Conservation (phyloP, 2,888 invertebrate species). For the Tubulanus polymorphus region DNA sequence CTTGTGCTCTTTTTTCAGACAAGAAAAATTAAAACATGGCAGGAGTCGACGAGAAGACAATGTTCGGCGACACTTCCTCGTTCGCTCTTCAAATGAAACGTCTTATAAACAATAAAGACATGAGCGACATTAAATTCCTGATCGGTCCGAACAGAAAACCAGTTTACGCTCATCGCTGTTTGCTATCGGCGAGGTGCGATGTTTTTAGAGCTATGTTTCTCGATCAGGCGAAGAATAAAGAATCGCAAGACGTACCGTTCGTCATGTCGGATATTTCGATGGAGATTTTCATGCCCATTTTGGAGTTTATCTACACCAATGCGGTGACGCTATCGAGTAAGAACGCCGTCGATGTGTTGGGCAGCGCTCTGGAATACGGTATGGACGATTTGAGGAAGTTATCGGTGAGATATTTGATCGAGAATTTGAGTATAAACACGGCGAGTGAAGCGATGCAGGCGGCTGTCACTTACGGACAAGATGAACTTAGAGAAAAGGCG, state of each 20-base stretch:
- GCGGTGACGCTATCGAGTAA: constrained; percentile 42
- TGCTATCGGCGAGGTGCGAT: constrained; percentile 43
- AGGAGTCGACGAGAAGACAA: constrained; percentile 30
- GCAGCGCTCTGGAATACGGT: constrained; percentile 47
- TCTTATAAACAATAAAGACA: constrained; percentile 43
- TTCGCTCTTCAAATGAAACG: constrained; percentile 46
- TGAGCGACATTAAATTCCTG: constrained; percentile 48
- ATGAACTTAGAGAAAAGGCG: constrained; percentile 36
- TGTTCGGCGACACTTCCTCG: constrained; percentile 37
- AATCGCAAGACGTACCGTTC: constrained; percentile 32
- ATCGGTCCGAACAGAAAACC: constrained; percentile 44
- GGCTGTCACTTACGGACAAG: constrained; percentile 43
- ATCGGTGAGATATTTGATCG: constrained; percentile 38
- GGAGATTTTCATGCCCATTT: constrained; percentile 43
- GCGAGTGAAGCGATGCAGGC: constrained; percentile 48
- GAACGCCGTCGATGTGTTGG: constrained; percentile 48
- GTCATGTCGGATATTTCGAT: constrained; percentile 44
- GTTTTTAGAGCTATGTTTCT: constrained; percentile 49
- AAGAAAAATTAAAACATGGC: constrained; percentile 13
- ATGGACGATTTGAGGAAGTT: constrained; percentile 46
- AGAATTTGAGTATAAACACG: constrained; percentile 36
- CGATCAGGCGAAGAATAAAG: constrained; percentile 30
- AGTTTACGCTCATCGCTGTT: constrained; percentile 42
- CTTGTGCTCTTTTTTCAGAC: neutral
- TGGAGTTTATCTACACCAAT: constrained; percentile 50